Base-by-base conservation (phyloP, 2,888 invertebrate species). In the Galerucella calmariensis region DNA sequence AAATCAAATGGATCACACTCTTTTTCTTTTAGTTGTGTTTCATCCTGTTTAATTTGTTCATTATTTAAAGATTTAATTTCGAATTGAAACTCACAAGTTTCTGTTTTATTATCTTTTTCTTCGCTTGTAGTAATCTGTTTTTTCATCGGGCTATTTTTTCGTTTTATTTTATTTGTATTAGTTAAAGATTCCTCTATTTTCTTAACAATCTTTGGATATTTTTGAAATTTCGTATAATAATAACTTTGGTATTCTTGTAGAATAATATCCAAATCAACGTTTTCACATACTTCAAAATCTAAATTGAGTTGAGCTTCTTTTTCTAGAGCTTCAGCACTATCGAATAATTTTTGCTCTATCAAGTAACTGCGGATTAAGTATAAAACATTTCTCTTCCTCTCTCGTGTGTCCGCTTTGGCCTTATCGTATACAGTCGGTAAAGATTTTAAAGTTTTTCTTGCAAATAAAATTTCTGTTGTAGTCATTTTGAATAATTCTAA, bases 201-300 rank as follows among this genome's bases (percentile, higher is more conserved):
- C 81, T 93, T 93, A 68, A 94, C 91, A 80, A 97, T 92, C 87
- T 92, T 94, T 0, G 97, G 97, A 85, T 94, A 92, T 86, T 94
- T 95, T 85, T 95, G 94, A 88, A 96, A 97, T 83, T 95, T 93
- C 61, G 95, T 89, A 82, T 93, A 91, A 86, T 95, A 96, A 87
- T 95, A 97, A 78, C 94, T 94, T 84, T 94, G 94, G 87, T 95
- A 98, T 83, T 97, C 97, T 89, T 95, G 92, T 74, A 97, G 88
- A 79, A 98, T 94, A 59, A 94, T 94, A 78, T 95, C 94, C 84
- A 98, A 88, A 86, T 97, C 97, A 73, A 98, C 92, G 83, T 98
- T 98, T 84, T 98, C 98, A 86, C 97, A 98, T 53, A 97, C 90
- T 83, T 91, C 90, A 83, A 92, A 92, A 74, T 92, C 92, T 8